Evolutionary conservation across 2,888 invertebrate genomes (phyloP), one percentile per base, ranked within the genome.

Genomic region (Artemia sinica): DNA sequence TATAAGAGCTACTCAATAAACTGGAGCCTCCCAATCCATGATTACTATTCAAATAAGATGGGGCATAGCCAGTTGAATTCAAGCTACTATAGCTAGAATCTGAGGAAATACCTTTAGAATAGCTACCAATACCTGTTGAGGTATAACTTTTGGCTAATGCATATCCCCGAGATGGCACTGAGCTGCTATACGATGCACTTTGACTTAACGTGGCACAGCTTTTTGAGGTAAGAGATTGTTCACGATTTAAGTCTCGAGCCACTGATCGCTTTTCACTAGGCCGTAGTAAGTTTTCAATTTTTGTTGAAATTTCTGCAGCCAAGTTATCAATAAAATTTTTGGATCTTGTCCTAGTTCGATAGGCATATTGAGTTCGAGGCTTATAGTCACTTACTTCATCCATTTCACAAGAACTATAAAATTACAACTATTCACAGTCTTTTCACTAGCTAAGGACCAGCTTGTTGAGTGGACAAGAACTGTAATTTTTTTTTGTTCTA

Each of bases 221-320:
- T 28, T 28, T 28, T n/a, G 14, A 14, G n/a, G 58, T n/a, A n/a
- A 8, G 14, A 14, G 58, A 18, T 14, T 58, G 13, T 58, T 58
- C 58, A 14, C 8, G n/a, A n/a, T 9, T 58, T 8, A 58, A n/a
- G 58, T 58, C 58, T 14, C 58, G 58, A n/a, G 58, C 58, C n/a
- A 58, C 58, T 18, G 58, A 58, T 58, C 58, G n/a, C 58, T 58
- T 58, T 18, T 58, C 58, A 9, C 58, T 58, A 18, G 58, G 58
- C n/a, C 58, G 58, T 58, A 58, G 58, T n/a, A 58, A 18, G 18
- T 58, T 58, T 58, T 58, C 58, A 8, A 58, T 58, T 58, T 58
- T 58, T 18, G 58, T 58, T 58, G 58, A 58, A 14, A 58, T 58
- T 58, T 58, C 58, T n/a, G 58, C 18, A n/a, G 58, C 58, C 18